Evolutionary conservation across 1,140 invertebrate species (phyloP).

Genomic region (Pseudoatta argentina): DNA sequence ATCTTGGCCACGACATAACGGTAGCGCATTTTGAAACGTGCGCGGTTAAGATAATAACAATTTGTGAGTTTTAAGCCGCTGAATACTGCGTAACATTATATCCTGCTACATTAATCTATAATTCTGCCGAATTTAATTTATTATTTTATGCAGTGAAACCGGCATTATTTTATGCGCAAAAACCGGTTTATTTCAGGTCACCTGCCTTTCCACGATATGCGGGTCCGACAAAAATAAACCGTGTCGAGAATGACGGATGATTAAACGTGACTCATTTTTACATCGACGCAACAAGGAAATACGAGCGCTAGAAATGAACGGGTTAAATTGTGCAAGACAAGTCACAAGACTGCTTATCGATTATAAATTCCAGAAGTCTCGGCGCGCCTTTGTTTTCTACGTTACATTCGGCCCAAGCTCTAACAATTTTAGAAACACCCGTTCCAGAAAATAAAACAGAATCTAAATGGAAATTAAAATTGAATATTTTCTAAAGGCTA

Average conservation of each 20-base stretch:
- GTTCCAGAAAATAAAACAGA: not conserved
- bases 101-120: conserved; percentile 24
- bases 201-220: conserved; percentile 39
- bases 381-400: conserved; percentile 4
- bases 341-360: conserved; percentile 16
- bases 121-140: conserved; percentile 49
- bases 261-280: conserved; percentile 50
- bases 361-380: conserved; percentile 1
- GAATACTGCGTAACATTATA: conserved; percentile 15
- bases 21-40: conserved; percentile 4
- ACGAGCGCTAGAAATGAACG: not conserved
- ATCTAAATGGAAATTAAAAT: not conserved
- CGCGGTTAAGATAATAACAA: conserved; percentile 33
- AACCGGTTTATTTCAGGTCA: conserved; percentile 59
- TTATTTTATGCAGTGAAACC: conserved; percentile 8
- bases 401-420: not conserved
- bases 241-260: conserved; percentile 20
- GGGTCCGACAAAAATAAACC: conserved; percentile 16
- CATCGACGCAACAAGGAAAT: conserved; percentile 32
- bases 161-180: not conserved
- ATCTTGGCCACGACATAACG: not conserved
- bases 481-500: not conserved
- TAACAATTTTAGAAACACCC: not conserved
- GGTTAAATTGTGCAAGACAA: conserved; percentile 30
- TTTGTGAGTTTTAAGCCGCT: conserved; percentile 1